Conservation (phyloP, 2,797 vertebrate species). For the Ceryle rudis region DNA sequence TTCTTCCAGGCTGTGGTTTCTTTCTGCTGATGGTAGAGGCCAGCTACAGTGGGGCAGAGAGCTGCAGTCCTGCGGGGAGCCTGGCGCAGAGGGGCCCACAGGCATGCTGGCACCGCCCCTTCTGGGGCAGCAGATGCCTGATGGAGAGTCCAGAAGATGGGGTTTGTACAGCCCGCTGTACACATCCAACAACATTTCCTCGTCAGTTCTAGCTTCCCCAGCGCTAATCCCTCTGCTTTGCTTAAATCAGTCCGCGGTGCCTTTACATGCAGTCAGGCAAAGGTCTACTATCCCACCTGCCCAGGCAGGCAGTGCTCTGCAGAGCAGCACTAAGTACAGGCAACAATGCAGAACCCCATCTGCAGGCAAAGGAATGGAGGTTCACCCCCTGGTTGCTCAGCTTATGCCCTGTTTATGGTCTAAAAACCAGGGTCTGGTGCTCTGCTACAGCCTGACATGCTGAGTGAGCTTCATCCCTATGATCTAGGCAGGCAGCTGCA, state of each 20-base stretch:
- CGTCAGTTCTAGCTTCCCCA: background rate
- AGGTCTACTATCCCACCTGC: background rate
- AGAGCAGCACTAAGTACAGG: background rate
- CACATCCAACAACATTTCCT: background rate
- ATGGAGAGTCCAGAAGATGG: too few relatives aligned
- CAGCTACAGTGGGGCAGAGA: background rate
- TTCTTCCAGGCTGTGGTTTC: background rate
- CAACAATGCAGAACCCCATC: accelerated
- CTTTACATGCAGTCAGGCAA: background rate
- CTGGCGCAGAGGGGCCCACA: accelerated
- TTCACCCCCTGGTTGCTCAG: background rate
- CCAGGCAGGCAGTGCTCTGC: background rate
- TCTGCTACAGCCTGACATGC: background rate
- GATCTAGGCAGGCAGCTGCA: background rate
- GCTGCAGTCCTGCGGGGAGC: accelerated
- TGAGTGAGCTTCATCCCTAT: background rate
- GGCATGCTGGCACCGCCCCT: background rate
- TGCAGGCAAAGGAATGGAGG: background rate
- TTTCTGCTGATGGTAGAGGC: background rate
- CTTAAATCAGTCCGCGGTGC: background rate
- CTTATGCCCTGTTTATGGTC: background rate
- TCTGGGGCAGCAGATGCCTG: background rate
- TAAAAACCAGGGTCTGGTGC: background rate
- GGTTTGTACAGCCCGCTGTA: background rate
- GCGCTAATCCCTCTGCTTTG: too few relatives aligned